Evolutionary conservation across 2,888 invertebrate genomes (phyloP).

Genomic region (Hartigia nigra): DNA sequence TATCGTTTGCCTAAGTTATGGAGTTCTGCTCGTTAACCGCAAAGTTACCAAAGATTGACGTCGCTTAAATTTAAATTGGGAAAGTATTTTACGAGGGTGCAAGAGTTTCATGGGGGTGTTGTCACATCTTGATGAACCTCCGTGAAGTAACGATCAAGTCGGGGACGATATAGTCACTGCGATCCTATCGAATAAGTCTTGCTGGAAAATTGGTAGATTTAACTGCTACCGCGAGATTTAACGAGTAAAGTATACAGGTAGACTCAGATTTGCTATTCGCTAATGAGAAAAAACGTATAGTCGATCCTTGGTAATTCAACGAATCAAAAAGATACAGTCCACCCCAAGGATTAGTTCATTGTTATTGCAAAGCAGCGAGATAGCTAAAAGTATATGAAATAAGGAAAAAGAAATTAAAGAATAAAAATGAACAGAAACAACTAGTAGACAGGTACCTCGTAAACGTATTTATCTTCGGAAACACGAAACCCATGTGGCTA

Average conservation of each 20-base stretch:
- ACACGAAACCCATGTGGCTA: constrained; percentile 23
- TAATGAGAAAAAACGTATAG: background rate
- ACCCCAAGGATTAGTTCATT: background rate
- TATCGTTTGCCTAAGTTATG: constrained; percentile 56
- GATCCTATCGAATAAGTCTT: background rate
- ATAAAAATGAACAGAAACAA: background rate
- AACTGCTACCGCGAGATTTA: background rate
- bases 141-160: constrained; percentile 57
- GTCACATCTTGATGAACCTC: constrained; percentile 67
- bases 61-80: constrained; percentile 65
- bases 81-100: constrained; percentile 65
- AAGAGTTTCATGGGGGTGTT: constrained; percentile 64
- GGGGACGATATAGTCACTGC: background rate
- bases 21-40: constrained; percentile 64
- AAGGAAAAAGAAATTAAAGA: constrained; percentile 1
- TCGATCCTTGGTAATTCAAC: background rate
- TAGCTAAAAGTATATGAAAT: constrained; percentile 16
- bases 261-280: background rate
- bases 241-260: background rate
- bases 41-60: constrained; percentile 52
- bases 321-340: background rate
- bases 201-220: background rate
- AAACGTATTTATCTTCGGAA: constrained; percentile 34
- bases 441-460: background rate
- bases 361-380: background rate